Base-by-base conservation (phyloP, 2,888 invertebrate species). In the Tridacna crocea region DNA sequence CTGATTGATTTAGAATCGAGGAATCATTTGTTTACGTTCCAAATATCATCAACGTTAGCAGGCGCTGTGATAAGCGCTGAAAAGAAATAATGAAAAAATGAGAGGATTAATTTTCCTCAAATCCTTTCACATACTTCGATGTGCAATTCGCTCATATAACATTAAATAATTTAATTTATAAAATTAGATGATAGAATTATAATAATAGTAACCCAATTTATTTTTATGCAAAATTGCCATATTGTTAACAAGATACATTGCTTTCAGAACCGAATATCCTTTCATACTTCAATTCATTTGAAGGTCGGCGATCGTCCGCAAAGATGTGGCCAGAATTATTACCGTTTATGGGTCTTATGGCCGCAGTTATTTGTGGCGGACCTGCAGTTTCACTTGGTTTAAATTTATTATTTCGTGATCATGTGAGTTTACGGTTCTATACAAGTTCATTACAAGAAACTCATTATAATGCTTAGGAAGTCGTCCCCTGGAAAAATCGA, bases 261-360 rank as follows among this genome's bases (percentile, higher is more conserved):
- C 15, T 46, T 70, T 46, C 10, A 10, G 24, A 51, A 51, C 26
- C 26, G 27, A 36, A 26, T 73, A 27, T 60, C 74, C 47, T 15
- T 36, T 61, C 47, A 27, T 22, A 55, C 47, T n/a, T 13, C 24
- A 61, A 0, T 36, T 22, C 2, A 36, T 36, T 36, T 60, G 13
- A 61, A 61, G 61, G 61, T 36, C 61, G 47, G 61, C n/a, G n/a
- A n/a, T n/a, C 48, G 13, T 36, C 22, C 58, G 58, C 17, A 13
- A 77, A 61, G 72, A 78, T 78, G 78, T 78, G 78, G 78, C 63
- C 27, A n/a, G 78, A 72, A 36, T 26, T 78, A n/a, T 19, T 78
- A 26, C 78, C 78, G 2, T 78, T 65, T 51, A 13, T 60, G 15
- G 78, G n/a, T 15, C 26, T 78, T 36, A 51, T 72, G 48, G n/a